Base-by-base conservation (phyloP, 2,797 vertebrate genomes). In the Pogonophryne albipinna region DNA sequence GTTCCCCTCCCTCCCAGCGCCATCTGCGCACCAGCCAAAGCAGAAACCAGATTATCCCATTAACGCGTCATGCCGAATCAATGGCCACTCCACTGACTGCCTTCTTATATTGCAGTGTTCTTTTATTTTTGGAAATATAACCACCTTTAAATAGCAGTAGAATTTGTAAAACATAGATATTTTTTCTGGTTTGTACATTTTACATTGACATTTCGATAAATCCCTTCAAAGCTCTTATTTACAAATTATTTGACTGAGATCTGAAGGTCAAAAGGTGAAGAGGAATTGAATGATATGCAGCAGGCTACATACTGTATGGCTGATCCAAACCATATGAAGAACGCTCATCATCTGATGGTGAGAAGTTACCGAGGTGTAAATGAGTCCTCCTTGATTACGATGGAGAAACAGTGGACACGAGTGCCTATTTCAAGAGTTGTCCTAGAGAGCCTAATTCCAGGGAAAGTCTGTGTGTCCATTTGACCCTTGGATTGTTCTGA, bases 21-120 rank as follows among this genome's bases (percentile, higher is more conserved):
- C 93, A 94, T 94, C 94, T 95, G 94, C 87, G 69, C 87, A 76
- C 68, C 77, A 79, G 84, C 89, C 87, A 91, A 81, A 90, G 89
- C 74, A 52, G 85, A 93, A 91, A 93, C 88, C 87, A 94, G 93
- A 94, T 94, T 94, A 95, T 92, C 89, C 85, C 82, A 84, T 72
- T 83, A 87, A 82, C 79, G 11, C 58, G 80, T 89, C 84, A 88
- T 75, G 65, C 73, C 66, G 83, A 92, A 88, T 90, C 86, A 86
- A 85, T 89, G 80, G 68, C 57, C 79, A 50, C 73, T 78, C 57
- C 59, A 62, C 77, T 85, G 69, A 65, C 74, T 59, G 75, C 73
- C 58, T 80, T 72, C 74, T 75, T 47, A 62, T 85, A 76, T 15
- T 70, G 47, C 31, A 52, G 53, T 53, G 61, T 70, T 64, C 42